Percentiles rank a stretch among this genome's conserved stretches.
phyloP scores from a whole-genome alignment of 92 coral and sea anemone species.

The Palythoa caribaeorum region DNA sequence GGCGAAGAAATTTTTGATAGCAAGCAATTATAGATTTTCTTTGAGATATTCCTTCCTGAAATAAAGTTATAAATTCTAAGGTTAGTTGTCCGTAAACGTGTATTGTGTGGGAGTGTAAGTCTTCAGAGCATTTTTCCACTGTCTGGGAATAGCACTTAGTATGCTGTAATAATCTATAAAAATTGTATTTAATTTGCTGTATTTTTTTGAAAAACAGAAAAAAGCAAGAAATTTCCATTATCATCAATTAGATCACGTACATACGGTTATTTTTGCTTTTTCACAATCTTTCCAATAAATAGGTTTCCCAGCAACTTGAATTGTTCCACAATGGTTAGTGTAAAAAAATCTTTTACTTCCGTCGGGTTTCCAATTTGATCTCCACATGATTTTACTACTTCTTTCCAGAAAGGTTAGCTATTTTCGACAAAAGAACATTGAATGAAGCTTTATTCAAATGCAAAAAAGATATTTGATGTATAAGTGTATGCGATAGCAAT shows the following conservation, averaged over 20 bases:
- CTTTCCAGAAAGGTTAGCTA: constrained; percentile 11
- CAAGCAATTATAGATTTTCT: background rate
- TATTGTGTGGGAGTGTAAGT: background rate
- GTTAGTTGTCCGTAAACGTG: background rate
- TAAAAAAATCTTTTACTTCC: background rate
- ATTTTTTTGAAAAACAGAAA: background rate
- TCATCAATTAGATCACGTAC: background rate
- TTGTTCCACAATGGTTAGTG: background rate
- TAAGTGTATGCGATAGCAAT: no score
- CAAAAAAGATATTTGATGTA: no score
- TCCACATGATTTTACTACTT: constrained; percentile 7
- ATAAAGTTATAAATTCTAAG: background rate
- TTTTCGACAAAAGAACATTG: background rate
- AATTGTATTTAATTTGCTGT: background rate
- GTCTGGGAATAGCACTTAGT: background rate
- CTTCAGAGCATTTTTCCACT: background rate
- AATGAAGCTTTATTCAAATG: constrained; percentile 3
- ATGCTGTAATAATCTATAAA: background rate
- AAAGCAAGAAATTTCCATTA: background rate
- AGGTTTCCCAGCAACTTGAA: constrained; percentile 1
- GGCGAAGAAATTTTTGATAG: background rate
- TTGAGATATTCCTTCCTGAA: constrained; percentile 3
- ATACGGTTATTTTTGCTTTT: background rate
- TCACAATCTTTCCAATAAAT: background rate
- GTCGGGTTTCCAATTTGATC: background rate